Evolutionary conservation across 2,888 invertebrate genomes (phyloP), one percentile per base, ranked within the genome.

Genomic region (Drosophila trichaetosa): DNA sequence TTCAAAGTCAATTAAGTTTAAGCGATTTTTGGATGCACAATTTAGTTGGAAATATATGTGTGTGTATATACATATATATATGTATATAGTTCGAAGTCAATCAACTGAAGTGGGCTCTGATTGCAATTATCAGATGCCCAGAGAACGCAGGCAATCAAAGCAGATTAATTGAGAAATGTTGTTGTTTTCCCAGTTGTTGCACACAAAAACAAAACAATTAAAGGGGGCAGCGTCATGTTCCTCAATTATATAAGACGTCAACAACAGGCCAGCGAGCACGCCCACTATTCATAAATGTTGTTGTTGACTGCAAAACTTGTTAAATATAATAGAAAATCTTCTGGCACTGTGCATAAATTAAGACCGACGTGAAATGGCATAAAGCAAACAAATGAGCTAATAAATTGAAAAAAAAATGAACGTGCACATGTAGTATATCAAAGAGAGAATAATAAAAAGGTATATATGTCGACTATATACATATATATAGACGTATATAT

Each of bases 181-280:
- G 36, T 70, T 53, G 33, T 27, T 27, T 49, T 51, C 52, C 29
- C 36, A 34, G 27, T 52, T 69, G 56, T 46, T 49, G 63, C 42
- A 46, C 63, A 54, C 58, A 60, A 74, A 72, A 84, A 85, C 85
- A 85, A 88, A 85, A 73, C 78, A 85, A 85, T 85, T 85, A 86
- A 69, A 74, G 59, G 73, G 71, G 53, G 67, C 54, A 67, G 53
- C 67, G 58, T 42, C 78, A 62, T 40, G 11, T 60, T 64, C 56
- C 54, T 58, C 46, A 24, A 46, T 66, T 76, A 83, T 66, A 86
- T 71, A 86, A 80, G 24, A 29, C 38, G 27, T 49, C 18, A 61
- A 21, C 48, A 69, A n/a, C 24, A 24, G 7, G 24, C 48, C 21
- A 40, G 40, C 7, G 7, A 61, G 76, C 90, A 88, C 90, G 87